These are phyloP conservation scores for Linnaemya tessellans DNA, from an alignment of 2,888 invertebrate species.

Conservation along the genomic window DNA sequence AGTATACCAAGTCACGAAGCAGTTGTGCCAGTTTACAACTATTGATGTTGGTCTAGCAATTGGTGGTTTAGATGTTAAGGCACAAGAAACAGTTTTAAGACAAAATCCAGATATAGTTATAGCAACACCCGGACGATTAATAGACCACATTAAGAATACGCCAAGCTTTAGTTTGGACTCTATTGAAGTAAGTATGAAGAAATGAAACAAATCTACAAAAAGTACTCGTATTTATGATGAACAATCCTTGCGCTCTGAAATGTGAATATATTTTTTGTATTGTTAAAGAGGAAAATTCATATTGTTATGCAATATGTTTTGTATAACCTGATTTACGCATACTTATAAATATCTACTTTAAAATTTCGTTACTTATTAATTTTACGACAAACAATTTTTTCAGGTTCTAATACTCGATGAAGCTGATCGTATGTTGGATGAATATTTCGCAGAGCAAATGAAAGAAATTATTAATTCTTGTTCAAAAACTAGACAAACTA, in stretches of 20 bases:
- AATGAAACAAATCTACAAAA: not conserved
- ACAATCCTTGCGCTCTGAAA: slow-evolving; percentile 83
- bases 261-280: slow-evolving; percentile 23
- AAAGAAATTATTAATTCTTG: slow-evolving; percentile 98
- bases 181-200: slow-evolving; percentile 88
- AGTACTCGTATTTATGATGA: slow-evolving; percentile 78
- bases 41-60: slow-evolving; percentile 93
- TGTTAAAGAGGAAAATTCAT: slow-evolving; percentile 42
- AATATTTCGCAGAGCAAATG: slow-evolving; percentile 99
- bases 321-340: slow-evolving; percentile 48
- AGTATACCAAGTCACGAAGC: slow-evolving; percentile 96
- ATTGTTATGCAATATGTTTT: slow-evolving; percentile 31
- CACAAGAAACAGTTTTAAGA: slow-evolving; percentile 90
- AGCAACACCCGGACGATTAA: slow-evolving; percentile 98
- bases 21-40: slow-evolving; percentile 93
- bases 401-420: slow-evolving; percentile 86
- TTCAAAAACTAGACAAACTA: slow-evolving; percentile 95
- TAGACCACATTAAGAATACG: slow-evolving; percentile 98
- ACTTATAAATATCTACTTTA: not conserved
- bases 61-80: slow-evolving; percentile 94
- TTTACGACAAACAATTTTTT: not conserved
- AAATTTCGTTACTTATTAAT: not conserved
- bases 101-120: slow-evolving; percentile 98
- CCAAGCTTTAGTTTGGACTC: slow-evolving; percentile 94
- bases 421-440: slow-evolving; percentile 96